Percentiles rank a stretch among this genome's conserved stretches.
Evolutionary conservation across 1,140 invertebrate genomes (phyloP).

Genomic region (Camponotus vicinus): DNA sequence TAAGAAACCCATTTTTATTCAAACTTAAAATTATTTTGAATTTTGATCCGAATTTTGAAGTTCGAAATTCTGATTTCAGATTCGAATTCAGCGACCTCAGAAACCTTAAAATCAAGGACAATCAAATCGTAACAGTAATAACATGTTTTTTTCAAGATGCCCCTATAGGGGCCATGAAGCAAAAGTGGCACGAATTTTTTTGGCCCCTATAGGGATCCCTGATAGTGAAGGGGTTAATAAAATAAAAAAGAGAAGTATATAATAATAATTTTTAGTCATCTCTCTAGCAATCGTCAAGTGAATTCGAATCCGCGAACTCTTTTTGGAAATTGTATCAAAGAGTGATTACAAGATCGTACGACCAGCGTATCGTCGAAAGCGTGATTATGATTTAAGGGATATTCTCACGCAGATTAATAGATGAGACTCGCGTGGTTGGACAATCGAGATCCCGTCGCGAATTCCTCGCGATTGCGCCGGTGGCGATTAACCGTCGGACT

Average conservation of each 20-base stretch:
- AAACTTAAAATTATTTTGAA: too few relatives aligned
- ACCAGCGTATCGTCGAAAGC: not conserved
- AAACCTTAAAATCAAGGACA: too few relatives aligned
- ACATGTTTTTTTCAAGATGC: too few relatives aligned
- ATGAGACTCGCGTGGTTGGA: not conserved
- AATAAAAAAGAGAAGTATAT: not conserved
- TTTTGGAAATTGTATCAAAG: not conserved
- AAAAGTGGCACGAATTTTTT: too few relatives aligned
- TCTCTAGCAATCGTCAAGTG: not conserved
- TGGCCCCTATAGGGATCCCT: too few relatives aligned
- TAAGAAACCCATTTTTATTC: too few relatives aligned
- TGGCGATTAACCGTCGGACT: slow-evolving; percentile 64
- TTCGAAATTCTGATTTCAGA: too few relatives aligned
- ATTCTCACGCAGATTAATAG: not conserved
- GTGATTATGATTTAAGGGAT: slow-evolving; percentile 1
- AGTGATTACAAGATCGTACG: not conserved
- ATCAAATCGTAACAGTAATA: too few relatives aligned
- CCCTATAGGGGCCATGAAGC: too few relatives aligned
- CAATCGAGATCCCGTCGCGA: slow-evolving; percentile 30
- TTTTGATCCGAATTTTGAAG: too few relatives aligned
- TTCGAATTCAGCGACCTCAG: too few relatives aligned
- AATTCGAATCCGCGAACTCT: not conserved
- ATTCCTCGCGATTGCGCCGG: slow-evolving; percentile 9
- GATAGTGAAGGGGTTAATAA: not conserved
- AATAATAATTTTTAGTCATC: not conserved